Base-by-base conservation (phyloP, 2,113 vertebrate species). In the Dipodomys merriami region DNA sequence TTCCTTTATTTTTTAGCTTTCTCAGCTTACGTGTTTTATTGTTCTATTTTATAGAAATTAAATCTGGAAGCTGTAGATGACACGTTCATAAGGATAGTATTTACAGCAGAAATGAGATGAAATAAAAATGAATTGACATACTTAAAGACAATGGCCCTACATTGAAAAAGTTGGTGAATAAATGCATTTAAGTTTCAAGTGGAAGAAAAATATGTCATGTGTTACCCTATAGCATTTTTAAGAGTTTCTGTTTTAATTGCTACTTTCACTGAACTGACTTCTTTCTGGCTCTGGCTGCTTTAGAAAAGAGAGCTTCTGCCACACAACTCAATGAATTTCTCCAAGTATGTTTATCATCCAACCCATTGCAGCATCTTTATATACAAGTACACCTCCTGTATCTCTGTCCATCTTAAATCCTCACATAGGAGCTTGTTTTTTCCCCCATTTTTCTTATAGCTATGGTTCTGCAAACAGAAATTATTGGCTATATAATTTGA, bases 1-100 rank as follows among this genome's bases (percentile, higher is more conserved):
- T 77, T 83, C 76, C 39, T 83, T 90, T 16, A 49, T 83, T 90
- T 64, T 74, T 67, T 11, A 64, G 18, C 64, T 88, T 73, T 76
- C 88, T 57, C 53, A 57, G 53, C 53, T 57, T 57, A 74, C 76
- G 35, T 10, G 18, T 81, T 91, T 33, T 39, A 29, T 68, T 92
- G 62, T 39, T 86, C 35, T 1, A 15, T 18, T 93, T 77, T 77
- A 25, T 11, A 64, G 76, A 90, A 86, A 77, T 10, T 20, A 44
- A 88, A 68, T 20, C 74, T 64, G 80, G n/a, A 88, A 79, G 71
- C n/a, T 84, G 11, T 30, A 79, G 30, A 33, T 25, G n/a, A 92
- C 77, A 29, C 7, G 13, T 69, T 91, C 88, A 72, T 57, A 84
- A 78, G 72, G 65, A 18, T 33, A 83, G 44, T 11, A 29, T 35